These are phyloP conservation scores for Papilio aristodemus DNA, from an alignment of 1,140 invertebrate species.

Conservation along the genomic window DNA sequence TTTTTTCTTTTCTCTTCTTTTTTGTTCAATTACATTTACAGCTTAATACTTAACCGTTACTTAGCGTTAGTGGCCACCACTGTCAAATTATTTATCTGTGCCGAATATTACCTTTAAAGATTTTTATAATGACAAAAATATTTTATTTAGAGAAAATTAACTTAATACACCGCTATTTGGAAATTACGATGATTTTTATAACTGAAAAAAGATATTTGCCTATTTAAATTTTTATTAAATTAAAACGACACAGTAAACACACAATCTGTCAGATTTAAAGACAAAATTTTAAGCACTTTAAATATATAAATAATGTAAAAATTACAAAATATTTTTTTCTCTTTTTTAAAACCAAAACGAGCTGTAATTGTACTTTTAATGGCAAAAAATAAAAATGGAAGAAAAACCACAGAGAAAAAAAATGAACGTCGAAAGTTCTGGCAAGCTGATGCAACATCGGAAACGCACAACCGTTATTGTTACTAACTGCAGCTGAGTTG, in stretches of 20 bases:
- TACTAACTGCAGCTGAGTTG: slow-evolving; percentile 21
- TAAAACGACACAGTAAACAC: too few species aligned
- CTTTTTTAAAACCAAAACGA: too few species aligned
- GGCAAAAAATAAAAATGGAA: too few species aligned
- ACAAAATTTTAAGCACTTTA: background rate
- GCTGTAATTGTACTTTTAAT: too few species aligned
- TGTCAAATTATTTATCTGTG: slow-evolving; percentile 15
- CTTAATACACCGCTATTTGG: too few species aligned
- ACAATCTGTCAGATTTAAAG: too few species aligned
- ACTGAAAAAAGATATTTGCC: too few species aligned
- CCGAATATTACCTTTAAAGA: background rate
- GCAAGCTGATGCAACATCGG: slow-evolving; percentile 46
- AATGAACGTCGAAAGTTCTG: slow-evolving; percentile 44
- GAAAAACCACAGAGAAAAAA: slow-evolving; percentile 27
- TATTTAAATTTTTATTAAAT: too few species aligned
- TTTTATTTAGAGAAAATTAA: background rate
- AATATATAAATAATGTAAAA: background rate
- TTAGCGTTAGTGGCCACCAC: background rate
- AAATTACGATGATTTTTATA: too few species aligned
- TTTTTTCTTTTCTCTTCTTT: slow-evolving; percentile 61
- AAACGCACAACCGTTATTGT: slow-evolving; percentile 36
- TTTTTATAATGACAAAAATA: too few species aligned
- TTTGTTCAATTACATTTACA: slow-evolving; percentile 44
- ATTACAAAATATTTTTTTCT: too few species aligned
- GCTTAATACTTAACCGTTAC: slow-evolving; percentile 38